phyloP scores from a whole-genome alignment of 2,888 invertebrate genomes.

The Ophion obscuratus region DNA sequence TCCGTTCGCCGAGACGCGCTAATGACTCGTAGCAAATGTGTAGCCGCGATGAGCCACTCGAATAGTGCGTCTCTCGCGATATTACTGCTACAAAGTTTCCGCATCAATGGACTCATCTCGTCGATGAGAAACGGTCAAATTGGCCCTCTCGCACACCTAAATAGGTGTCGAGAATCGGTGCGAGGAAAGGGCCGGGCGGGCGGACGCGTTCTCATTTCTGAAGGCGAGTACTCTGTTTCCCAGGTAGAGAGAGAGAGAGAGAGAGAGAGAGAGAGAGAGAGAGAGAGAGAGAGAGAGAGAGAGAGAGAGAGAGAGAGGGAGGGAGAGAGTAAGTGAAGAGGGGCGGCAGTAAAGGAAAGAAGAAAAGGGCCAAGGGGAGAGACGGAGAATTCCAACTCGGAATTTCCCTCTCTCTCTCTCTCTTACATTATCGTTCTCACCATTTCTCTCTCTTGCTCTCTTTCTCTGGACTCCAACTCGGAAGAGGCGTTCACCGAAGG shows the following conservation, averaged over 20 bases:
- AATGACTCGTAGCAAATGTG: constrained; percentile 13
- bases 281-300: constrained; percentile 6
- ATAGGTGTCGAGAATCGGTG: constrained; percentile 65
- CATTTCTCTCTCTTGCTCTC: background rate
- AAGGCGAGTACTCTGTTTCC: constrained; percentile 39
- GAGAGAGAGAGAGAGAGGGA: background rate
- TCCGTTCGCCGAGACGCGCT: background rate
- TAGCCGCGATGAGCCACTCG: background rate
- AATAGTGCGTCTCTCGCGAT: background rate
- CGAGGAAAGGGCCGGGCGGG: constrained; percentile 23
- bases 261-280: background rate
- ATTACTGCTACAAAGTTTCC: constrained; percentile 29
- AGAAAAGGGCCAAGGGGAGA: too few relatives aligned
- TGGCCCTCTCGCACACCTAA: constrained; percentile 63
- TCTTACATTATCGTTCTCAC: too few relatives aligned
- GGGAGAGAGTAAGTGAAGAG: background rate
- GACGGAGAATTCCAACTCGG: too few relatives aligned
- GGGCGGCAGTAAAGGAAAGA: too few relatives aligned
- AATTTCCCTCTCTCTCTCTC: too few relatives aligned
- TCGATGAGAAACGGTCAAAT: constrained; percentile 64
- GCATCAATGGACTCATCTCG: constrained; percentile 63
- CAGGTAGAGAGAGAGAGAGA: constrained; percentile 27
- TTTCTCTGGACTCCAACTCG: constrained; percentile 1
- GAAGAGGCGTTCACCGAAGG: constrained; percentile 57
- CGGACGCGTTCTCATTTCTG: constrained; percentile 45